These are phyloP conservation scores for Platynereis dumerilii DNA, from an alignment of 2,888 invertebrate genomes.

Conservation along the genomic window DNA sequence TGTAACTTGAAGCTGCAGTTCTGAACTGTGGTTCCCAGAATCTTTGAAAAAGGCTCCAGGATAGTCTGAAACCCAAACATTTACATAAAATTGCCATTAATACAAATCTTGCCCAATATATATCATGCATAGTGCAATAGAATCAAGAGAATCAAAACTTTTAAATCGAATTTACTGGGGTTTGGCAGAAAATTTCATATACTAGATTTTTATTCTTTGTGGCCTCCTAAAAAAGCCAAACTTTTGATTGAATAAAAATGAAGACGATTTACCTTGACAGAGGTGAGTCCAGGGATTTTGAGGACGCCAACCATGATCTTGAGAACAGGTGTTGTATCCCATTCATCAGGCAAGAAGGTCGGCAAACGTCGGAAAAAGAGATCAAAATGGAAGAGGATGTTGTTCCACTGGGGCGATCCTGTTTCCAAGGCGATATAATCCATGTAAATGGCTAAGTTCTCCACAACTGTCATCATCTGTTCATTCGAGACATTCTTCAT, in stretches of 20 bases:
- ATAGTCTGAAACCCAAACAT: slow-evolving; percentile 63
- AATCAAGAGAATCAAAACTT: too few species aligned
- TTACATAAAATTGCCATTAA: background rate
- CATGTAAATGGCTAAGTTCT: slow-evolving; percentile 92
- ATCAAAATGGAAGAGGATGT: slow-evolving; percentile 86
- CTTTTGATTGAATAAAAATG: too few species aligned
- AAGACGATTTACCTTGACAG: slow-evolving; percentile 73
- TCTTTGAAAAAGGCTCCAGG: slow-evolving; percentile 94
- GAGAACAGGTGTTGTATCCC: slow-evolving; percentile 63
- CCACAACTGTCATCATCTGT: slow-evolving; percentile 71
- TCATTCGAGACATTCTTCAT: slow-evolving; percentile 73
- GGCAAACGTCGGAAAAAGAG: slow-evolving; percentile 75
- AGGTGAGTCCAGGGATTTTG: slow-evolving; percentile 82
- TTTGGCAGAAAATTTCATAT: background rate
- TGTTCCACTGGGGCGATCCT: slow-evolving; percentile 77
- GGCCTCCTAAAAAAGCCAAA: too few species aligned
- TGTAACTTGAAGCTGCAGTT: slow-evolving; percentile 77
- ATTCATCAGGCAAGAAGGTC: slow-evolving; percentile 50
- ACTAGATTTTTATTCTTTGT: too few species aligned
- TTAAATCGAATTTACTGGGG: too few species aligned
- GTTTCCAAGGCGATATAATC: slow-evolving; percentile 85
- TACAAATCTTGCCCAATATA: too few species aligned
- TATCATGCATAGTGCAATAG: too few species aligned
- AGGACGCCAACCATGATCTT: slow-evolving; percentile 69
- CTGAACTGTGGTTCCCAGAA: slow-evolving; percentile 90